Evolutionary conservation across 2,888 invertebrate species (phyloP), one percentile per base, ranked within the genome.

Genomic region (Xanthostigma xanthostigma): DNA sequence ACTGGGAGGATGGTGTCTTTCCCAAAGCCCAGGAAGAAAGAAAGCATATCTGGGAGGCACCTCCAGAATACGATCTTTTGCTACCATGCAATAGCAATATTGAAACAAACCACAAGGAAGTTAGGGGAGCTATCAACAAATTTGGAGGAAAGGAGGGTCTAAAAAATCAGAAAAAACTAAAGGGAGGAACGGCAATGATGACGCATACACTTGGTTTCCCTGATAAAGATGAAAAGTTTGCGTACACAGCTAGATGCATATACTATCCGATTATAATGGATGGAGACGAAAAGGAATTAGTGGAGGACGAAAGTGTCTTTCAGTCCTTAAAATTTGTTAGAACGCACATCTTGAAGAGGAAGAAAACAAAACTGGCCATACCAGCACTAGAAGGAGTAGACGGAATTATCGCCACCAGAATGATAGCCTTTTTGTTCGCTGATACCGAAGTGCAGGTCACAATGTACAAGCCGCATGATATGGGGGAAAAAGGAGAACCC

Each of bases 101-200:
- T n/a, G 41, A 43, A 10, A 35, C 44, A 13, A 44, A 49, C 8
- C 12, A 52, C 46, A 50, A 38, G 8, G 35, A 36, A n/a, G 34
- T 49, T 8, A 11, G 38, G 1, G 41, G 37, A 39, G 44, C 53
- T 3, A 49, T 54, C 38, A 34, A 45, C 45, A n/a, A n/a, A n/a
- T n/a, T n/a, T n/a, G n/a, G n/a, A n/a, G n/a, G n/a, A n/a, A n/a
- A n/a, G n/a, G n/a, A 3, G 45, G 48, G 50, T 2, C 49, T 46
- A 13, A 17, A 35, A 36, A 46, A 46, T 35, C 52, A 52, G 42
- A 45, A 49, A 13, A 52, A 51, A 41, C 8, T 8, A 41, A 36
- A 45, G 38, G 52, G 52, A 10, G 53, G 51, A 36, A 49, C 48
- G 34, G 53, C 53, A 8, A 53, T 43, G 45, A 53, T 54, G 54